Evolutionary conservation across 2,113 vertebrate species (phyloP), one percentile per base, ranked within the genome.

Genomic region (Donacobius atricapilla): DNA sequence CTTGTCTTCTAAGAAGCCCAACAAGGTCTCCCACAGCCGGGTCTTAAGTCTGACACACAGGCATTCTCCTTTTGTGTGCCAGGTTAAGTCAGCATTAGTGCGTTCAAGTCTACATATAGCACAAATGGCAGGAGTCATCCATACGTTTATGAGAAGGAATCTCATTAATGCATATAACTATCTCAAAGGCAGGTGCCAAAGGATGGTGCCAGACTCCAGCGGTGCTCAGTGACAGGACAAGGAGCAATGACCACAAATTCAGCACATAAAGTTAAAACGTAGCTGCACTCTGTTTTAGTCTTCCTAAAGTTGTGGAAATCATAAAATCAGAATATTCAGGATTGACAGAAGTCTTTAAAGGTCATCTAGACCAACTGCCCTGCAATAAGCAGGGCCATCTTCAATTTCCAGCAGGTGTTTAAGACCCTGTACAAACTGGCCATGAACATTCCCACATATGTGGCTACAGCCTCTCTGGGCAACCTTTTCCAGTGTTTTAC

Each of bases 91-190:
- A 35, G 16, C 14, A 66, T 76, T 53, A 76, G 19, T 23, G 42
- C 0, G 0, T n/a, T 53, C 19, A 27, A 27, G 14, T 48, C 50
- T 45, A 83, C 80, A 31, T 44, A 54, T 12, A 72, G 72, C 56
- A 80, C 3, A 2, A 39, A 56, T 5, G 1, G 25, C 33, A 16
- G 40, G 22, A 60, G 16, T 27, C 37, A 65, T 31, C 50, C 56
- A 22, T 4, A 3, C 4, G 37, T 31, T 44, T 3, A 3, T 79
- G 47, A 60, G 54, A 69, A 27, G 23, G 19, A 22, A 60, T 87
- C 72, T 58, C 7, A 8, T 44, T 68, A 77, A 39, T 39, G 39
- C 23, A 2, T 28, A 28, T 37, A 37, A 51, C 9, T 77, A 31
- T 28, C 69, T 68, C 18, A 10, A 63, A 84, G 30, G 15, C 35